Base-by-base conservation (phyloP, 2,888 invertebrate species). In the Tetragnatha montana region DNA sequence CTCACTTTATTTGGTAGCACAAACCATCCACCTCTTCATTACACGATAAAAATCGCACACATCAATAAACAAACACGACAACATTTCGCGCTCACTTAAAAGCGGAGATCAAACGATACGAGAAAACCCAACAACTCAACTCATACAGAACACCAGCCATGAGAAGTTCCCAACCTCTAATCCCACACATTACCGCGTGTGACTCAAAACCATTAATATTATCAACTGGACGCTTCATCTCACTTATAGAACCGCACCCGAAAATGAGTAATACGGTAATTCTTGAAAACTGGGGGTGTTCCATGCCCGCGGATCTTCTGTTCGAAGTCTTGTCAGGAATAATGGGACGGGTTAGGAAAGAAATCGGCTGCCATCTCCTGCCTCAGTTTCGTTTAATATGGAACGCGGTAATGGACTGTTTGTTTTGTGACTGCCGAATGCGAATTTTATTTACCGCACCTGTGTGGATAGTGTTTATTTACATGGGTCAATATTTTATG, bases 171-270 rank as follows among this genome's bases (percentile, higher is more conserved):
- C 17, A 60, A 60, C 60, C 60, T 60, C 60, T 60, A 60, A 60
- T 60, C 60, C 60, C 60, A 60, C 60, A 60, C 60, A 60, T 60
- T 17, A 60, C 60, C 17, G 12, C 60, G 12, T 60, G 17, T 14
- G 76, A 50, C 19, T n/a, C 14, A 21, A 76, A 76, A 76, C 76
- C 76, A 76, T 76, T 76, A 76, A 50, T 76, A 50, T 50, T n/a
- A 50, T 35, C 50, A 47, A n/a, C 50, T 76, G 19, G 76, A 76
- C 76, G 76, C 50, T 76, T 75, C 50, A 49, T 50, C 50, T 50
- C 50, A 49, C 14, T 76, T 17, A 8, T 47, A 19, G 47, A 19
- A 49, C 76, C 76, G 19, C 76, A 49, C 50, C 17, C n/a, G 76
- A 76, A 76, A 76, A 19, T 35, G 76, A 76, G 76, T 76, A 76